Percentiles rank a stretch among this genome's conserved stretches.
Evolutionary conservation across 2,113 vertebrate species (phyloP).

Genomic region (Xyliphius kryptos): DNA sequence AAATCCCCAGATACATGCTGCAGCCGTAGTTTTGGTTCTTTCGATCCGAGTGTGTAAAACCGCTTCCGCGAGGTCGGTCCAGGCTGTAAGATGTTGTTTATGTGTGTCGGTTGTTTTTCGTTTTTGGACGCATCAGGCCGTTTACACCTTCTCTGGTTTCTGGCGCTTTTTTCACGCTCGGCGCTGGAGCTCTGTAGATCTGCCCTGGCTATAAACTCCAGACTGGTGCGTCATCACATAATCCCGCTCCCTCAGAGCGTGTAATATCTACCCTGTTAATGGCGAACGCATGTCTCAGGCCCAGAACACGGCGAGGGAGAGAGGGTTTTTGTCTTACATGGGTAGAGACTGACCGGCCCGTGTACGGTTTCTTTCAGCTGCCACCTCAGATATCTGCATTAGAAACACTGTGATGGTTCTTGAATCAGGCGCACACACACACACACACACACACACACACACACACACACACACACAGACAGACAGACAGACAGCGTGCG

Average conservation of each 20-base stretch:
- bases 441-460: slow-evolving; percentile 6
- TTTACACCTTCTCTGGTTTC: slow-evolving; percentile 1
- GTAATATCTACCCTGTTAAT: background rate
- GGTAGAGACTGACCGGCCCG: background rate
- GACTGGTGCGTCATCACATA: background rate
- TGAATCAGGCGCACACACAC: slow-evolving; percentile 5
- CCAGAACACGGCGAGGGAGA: slow-evolving; percentile 17
- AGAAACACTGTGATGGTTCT: slow-evolving; percentile 20
- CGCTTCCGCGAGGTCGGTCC: too few species aligned
- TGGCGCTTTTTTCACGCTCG: background rate
- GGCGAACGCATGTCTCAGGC: background rate
- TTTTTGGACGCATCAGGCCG: background rate
- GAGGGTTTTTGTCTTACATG: background rate
- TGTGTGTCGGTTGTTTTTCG: background rate
- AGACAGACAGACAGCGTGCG: slow-evolving; percentile 5
- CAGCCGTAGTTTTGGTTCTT: too few species aligned
- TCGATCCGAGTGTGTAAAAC: too few species aligned
- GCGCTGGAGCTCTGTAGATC: background rate
- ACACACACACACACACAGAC: slow-evolving; percentile 2
- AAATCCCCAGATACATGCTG: too few species aligned
- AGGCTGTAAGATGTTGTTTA: background rate
- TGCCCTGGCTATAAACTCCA: background rate
- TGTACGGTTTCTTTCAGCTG: slow-evolving; percentile 21
- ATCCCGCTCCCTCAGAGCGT: background rate
- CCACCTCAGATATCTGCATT: slow-evolving; percentile 9